Evolutionary conservation across 2,797 vertebrate genomes (phyloP).

Genomic region (Simalia tracyae): DNA sequence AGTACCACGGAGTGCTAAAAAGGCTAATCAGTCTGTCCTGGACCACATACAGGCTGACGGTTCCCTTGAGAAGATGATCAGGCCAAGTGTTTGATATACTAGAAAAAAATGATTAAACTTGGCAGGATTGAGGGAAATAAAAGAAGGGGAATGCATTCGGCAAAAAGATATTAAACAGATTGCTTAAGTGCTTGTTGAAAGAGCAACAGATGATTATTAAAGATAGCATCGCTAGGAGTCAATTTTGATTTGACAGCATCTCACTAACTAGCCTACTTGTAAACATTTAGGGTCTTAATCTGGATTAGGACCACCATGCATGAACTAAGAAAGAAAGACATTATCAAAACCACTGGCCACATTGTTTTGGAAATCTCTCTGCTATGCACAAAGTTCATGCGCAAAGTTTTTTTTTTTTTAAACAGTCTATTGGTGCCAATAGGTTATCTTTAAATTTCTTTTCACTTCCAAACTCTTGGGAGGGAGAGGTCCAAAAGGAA

Average conservation of each 20-base stretch:
- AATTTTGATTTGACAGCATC: neutral
- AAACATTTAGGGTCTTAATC: neutral
- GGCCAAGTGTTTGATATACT: neutral
- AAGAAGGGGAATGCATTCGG: neutral
- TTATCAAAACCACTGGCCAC: neutral
- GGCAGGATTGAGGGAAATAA: neutral
- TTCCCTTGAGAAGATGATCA: neutral
- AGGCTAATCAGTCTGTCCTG: neutral
- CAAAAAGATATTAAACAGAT: neutral
- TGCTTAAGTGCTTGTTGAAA: neutral
- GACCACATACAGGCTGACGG: neutral
- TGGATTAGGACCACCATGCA: neutral
- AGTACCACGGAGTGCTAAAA: neutral
- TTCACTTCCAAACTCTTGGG: neutral
- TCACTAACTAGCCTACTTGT: neutral
- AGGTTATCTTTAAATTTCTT: neutral
- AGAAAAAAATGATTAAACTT: neutral
- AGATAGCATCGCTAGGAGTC: neutral
- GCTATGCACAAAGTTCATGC: neutral
- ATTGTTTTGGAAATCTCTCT: neutral
- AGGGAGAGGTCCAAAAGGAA: neutral
- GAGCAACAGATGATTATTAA: neutral
- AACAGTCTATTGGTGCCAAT: neutral
- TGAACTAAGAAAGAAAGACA: neutral
- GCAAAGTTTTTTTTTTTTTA: neutral